phyloP scores from a whole-genome alignment of 2,113 vertebrate species.

The Syrmaticus mikado region DNA sequence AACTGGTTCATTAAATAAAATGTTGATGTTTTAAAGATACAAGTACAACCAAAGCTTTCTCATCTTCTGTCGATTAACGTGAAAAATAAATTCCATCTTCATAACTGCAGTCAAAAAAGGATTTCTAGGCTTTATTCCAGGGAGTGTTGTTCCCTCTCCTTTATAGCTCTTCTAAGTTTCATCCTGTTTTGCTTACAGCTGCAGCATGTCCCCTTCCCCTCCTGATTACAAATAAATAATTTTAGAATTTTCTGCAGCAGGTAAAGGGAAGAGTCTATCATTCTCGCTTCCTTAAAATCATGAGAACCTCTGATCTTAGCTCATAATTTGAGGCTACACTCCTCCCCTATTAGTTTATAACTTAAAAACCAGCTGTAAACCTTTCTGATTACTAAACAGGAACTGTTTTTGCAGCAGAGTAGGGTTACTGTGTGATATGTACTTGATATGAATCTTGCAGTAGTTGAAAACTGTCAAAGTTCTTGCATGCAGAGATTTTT shows the following conservation, averaged over 20 bases:
- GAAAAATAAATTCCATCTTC: not conserved
- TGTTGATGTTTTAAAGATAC: not conserved
- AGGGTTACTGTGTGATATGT: not conserved
- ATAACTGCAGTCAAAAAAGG: not conserved
- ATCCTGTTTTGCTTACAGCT: not conserved
- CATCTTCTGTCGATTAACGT: not conserved
- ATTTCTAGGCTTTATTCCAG: not conserved
- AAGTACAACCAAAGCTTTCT: not conserved
- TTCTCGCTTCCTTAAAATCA: not conserved
- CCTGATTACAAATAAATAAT: not conserved
- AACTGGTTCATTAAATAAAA: not conserved
- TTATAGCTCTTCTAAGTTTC: not conserved
- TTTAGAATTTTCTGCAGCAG: not conserved
- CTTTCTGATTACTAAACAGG: not conserved
- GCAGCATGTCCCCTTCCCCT: not conserved
- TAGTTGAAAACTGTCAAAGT: not conserved
- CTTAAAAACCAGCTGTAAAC: not conserved
- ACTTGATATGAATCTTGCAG: not conserved
- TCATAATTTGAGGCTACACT: not conserved
- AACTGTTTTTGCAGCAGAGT: not conserved
- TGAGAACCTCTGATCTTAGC: not conserved
- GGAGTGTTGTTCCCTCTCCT: not conserved
- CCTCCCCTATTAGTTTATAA: not conserved
- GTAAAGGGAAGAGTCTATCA: not conserved
- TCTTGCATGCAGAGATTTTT: not conserved